These are phyloP conservation scores for Metopia argyrocephala DNA, from an alignment of 2,888 invertebrate genomes.

Conservation along the genomic window DNA sequence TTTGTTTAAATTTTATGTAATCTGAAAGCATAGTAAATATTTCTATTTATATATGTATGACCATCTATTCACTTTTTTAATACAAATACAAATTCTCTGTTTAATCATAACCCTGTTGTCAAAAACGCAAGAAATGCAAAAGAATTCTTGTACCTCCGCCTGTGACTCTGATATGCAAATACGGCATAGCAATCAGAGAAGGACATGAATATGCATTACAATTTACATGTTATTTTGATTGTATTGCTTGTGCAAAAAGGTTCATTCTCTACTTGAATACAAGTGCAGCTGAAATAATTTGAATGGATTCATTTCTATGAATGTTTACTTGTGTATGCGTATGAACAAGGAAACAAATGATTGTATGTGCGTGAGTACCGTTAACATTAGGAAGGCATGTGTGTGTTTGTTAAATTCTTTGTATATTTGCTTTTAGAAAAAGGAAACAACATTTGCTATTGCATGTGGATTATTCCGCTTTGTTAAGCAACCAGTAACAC, in stretches of 20 bases:
- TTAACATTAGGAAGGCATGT: not conserved
- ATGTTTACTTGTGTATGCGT: not conserved
- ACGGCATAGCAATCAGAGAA: slow-evolving; percentile 59
- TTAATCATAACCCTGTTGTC: not conserved
- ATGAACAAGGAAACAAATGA: slow-evolving; percentile 15
- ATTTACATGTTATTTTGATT: slow-evolving; percentile 56
- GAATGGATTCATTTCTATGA: not conserved
- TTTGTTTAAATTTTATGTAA: too few species aligned
- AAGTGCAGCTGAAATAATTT: not conserved
- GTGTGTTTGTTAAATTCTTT: not conserved
- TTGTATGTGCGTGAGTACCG: slow-evolving; percentile 1
- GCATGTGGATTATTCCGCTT: slow-evolving; percentile 59
- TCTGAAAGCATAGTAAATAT: too few species aligned
- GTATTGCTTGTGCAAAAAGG: slow-evolving; percentile 41
- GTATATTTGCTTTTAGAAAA: slow-evolving; percentile 31
- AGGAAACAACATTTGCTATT: slow-evolving; percentile 60
- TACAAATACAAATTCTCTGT: too few species aligned
- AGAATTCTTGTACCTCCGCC: too few species aligned
- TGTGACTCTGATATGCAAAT: slow-evolving; percentile 53
- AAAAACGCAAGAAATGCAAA: not conserved
- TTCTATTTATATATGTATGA: too few species aligned
- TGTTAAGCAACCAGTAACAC: slow-evolving; percentile 62
- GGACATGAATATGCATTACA: slow-evolving; percentile 55
- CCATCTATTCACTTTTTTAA: too few species aligned
- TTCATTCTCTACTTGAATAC: not conserved